phyloP scores from a whole-genome alignment of 2,888 invertebrate genomes.

The Meiosimyza decipiens region DNA sequence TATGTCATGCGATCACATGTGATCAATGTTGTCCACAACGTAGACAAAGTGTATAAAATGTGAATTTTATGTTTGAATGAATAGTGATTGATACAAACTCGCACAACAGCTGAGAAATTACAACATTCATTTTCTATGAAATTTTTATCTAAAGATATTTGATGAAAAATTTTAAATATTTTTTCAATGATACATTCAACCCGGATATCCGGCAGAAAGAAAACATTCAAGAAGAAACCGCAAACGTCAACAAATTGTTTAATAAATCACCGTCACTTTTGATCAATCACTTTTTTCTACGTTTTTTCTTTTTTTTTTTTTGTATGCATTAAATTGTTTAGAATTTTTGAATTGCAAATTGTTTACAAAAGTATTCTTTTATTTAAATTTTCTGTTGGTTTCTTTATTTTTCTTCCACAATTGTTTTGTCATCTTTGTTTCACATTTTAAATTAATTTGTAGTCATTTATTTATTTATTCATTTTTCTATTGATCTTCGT shows the following conservation, averaged over 20 bases:
- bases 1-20: slow-evolving; percentile 10
- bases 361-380: neutral
- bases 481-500: slow-evolving; percentile 25
- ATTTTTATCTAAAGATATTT: neutral
- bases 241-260: neutral
- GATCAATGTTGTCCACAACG: neutral
- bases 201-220: neutral
- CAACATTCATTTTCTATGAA: too few species aligned
- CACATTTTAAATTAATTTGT: slow-evolving; percentile 30
- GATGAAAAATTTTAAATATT: neutral
- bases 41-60: neutral
- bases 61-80: neutral
- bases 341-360: slow-evolving; percentile 11
- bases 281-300: neutral
- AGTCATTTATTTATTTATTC: slow-evolving; percentile 31
- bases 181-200: neutral
- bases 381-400: neutral
- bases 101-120: too few species aligned
- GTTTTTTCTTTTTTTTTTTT: neutral
- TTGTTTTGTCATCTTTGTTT: slow-evolving; percentile 4
- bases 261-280: neutral
- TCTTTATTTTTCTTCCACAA: slow-evolving; percentile 1
- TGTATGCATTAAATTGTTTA: neutral
- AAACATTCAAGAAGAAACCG: neutral
- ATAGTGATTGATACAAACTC: too few species aligned